Conservation (phyloP, 2,113 vertebrate genomes). For the Loxodonta africana region DNA sequence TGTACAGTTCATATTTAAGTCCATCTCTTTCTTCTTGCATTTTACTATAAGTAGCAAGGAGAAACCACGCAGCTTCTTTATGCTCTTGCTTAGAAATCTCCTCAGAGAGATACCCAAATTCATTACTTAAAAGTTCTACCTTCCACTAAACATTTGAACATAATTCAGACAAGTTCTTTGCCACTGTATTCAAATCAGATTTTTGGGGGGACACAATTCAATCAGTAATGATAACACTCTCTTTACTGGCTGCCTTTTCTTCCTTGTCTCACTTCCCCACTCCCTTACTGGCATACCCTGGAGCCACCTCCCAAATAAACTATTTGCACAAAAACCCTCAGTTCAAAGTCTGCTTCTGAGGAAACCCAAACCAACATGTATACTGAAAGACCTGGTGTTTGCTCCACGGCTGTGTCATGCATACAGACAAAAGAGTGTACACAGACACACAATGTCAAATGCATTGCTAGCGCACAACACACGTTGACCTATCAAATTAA, state of each 20-base stretch:
- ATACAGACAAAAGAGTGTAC: background rate
- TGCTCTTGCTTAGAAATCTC: too few species aligned
- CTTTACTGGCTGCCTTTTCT: background rate
- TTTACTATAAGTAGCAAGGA: too few species aligned
- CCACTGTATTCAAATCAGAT: too few species aligned
- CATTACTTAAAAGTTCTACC: too few species aligned
- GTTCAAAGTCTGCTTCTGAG: background rate
- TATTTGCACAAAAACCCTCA: background rate
- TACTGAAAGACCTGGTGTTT: background rate
- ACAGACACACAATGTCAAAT: background rate
- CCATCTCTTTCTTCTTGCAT: too few species aligned
- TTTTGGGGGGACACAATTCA: background rate
- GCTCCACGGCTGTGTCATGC: background rate
- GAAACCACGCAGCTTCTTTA: too few species aligned
- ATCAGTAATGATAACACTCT: background rate
- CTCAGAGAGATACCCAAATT: too few species aligned
- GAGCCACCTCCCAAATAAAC: background rate
- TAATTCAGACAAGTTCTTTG: too few species aligned
- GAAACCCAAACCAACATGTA: background rate
- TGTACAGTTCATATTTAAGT: too few species aligned
- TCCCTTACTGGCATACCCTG: background rate
- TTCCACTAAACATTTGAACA: too few species aligned
- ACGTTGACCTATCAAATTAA: background rate
- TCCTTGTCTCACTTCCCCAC: rapidly evolving
- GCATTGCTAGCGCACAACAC: background rate